Percentiles rank a stretch among this genome's conserved stretches.
Conservation (phyloP, 2,113 vertebrate species). For the Procavia capensis region DNA sequence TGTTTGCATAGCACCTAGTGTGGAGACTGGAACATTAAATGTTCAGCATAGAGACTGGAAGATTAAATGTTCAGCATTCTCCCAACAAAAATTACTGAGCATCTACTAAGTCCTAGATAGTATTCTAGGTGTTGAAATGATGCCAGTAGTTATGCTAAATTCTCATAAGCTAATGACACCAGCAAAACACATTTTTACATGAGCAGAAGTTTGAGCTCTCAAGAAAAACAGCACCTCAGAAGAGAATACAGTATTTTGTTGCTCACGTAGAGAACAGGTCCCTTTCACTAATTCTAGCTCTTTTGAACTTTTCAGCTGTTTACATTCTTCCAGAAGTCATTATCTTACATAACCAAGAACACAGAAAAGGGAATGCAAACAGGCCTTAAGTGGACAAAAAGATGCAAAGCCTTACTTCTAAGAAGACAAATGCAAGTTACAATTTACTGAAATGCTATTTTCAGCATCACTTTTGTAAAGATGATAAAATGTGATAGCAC, state of each 20-base stretch:
- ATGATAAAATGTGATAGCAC: background rate
- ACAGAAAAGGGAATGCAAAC: conserved; percentile 23
- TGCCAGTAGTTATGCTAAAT: background rate
- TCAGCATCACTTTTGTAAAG: background rate
- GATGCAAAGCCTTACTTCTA: background rate
- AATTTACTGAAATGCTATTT: background rate
- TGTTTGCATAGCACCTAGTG: background rate
- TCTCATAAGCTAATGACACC: background rate
- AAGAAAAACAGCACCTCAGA: background rate
- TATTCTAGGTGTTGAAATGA: background rate
- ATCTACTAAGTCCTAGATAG: background rate
- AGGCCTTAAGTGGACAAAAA: background rate
- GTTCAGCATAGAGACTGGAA: background rate
- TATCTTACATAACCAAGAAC: background rate
- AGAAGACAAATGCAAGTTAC: conserved; percentile 7
- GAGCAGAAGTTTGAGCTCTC: background rate
- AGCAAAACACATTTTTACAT: background rate
- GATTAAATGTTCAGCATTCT: background rate
- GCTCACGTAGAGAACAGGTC: background rate
- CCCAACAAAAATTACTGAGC: background rate
- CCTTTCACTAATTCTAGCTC: background rate
- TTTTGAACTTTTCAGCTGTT: background rate
- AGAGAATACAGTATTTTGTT: background rate
- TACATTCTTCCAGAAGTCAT: background rate
- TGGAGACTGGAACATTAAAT: background rate